Evolutionary conservation across 2,113 vertebrate genomes (phyloP).

Genomic region (Struthio camelus): DNA sequence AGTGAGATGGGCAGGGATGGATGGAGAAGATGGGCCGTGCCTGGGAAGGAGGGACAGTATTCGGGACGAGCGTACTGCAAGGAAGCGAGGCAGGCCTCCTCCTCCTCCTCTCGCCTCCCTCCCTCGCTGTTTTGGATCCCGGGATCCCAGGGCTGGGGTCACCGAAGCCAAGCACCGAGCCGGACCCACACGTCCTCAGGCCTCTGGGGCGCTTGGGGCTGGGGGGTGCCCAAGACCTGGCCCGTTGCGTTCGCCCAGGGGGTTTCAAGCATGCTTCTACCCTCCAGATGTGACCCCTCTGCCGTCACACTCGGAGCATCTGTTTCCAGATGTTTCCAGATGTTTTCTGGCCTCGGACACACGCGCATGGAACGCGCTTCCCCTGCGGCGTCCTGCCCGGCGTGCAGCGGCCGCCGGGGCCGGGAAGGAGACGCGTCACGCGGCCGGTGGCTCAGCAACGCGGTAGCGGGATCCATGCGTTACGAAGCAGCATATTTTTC

Average conservation of each 20-base stretch:
- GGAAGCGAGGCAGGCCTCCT: neutral
- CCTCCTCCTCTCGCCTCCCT: neutral
- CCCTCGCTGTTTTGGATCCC: neutral
- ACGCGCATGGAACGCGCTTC: accelerated
- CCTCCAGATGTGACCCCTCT: accelerated
- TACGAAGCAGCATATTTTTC: constrained; percentile 28
- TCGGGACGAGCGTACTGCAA: neutral
- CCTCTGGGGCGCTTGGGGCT: neutral
- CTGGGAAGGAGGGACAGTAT: neutral
- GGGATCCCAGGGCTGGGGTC: neutral
- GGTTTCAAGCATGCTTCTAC: neutral
- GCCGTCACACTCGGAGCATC: accelerated
- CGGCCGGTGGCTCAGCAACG: neutral
- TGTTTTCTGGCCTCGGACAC: neutral
- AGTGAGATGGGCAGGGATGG: neutral
- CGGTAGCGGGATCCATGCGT: neutral
- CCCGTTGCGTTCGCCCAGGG: neutral
- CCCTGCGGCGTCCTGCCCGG: neutral
- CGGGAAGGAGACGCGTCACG: neutral
- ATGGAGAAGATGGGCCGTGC: neutral
- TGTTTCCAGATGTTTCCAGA: neutral
- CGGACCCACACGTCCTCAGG: accelerated
- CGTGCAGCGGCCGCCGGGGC: accelerated
- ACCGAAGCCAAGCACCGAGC: neutral
- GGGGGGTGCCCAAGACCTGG: neutral